These are phyloP conservation scores for Cranoglanis bouderius DNA, from an alignment of 2,113 vertebrate genomes.

Conservation along the genomic window DNA sequence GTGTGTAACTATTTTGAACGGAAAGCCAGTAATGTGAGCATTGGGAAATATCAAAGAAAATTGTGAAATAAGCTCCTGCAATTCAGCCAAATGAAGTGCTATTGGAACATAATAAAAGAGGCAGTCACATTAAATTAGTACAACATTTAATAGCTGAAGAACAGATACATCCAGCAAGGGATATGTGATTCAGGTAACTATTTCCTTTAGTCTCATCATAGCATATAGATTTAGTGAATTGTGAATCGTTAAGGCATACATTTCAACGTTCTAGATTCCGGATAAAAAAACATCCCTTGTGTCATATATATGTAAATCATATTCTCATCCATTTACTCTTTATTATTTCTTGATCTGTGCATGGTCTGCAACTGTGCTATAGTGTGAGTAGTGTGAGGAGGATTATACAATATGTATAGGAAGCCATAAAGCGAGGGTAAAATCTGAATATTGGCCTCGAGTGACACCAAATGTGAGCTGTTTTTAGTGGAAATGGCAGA, in stretches of 20 bases:
- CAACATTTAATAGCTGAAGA: constrained; percentile 22
- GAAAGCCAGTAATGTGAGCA: constrained; percentile 49
- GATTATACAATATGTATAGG: neutral
- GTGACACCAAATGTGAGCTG: constrained; percentile 71
- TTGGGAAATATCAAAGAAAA: constrained; percentile 50
- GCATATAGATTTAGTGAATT: neutral
- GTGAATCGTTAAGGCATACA: neutral
- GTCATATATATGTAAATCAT: neutral
- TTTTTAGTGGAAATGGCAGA: constrained; percentile 61
- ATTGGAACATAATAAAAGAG: constrained; percentile 47
- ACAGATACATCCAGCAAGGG: constrained; percentile 1
- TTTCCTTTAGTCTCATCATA: constrained; percentile 18
- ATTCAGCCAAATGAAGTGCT: constrained; percentile 50
- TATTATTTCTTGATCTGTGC: neutral
- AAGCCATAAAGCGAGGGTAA: neutral
- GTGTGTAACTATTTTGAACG: constrained; percentile 42
- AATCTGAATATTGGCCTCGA: constrained; percentile 73
- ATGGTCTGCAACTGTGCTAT: neutral
- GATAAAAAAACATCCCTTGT: neutral
- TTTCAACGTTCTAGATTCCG: neutral
- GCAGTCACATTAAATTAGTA: constrained; percentile 39
- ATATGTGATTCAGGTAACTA: constrained; percentile 22
- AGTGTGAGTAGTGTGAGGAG: too few species aligned
- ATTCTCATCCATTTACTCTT: neutral
- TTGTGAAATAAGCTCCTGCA: constrained; percentile 46